Conservation (phyloP, 1,140 invertebrate genomes). For the Drosophila grimshawi region DNA sequence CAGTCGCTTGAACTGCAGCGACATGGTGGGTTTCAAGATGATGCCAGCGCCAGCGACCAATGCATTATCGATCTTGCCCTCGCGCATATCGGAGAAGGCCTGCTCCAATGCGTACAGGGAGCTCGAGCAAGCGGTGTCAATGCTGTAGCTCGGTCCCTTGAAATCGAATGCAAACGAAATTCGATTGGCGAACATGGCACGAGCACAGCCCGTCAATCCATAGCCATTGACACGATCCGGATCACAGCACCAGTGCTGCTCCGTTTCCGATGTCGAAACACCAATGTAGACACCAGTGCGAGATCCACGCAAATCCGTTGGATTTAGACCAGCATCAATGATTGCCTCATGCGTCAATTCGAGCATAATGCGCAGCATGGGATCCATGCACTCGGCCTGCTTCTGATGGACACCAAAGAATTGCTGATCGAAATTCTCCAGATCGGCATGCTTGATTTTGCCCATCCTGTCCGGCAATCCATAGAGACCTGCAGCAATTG, state of each 20-base stretch:
- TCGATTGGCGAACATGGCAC: slow-evolving; percentile 98
- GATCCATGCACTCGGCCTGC: slow-evolving; percentile 98
- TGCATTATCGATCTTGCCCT: slow-evolving; percentile 95
- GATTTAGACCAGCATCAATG: slow-evolving; percentile 96
- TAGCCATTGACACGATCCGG: slow-evolving; percentile 94
- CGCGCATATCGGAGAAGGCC: slow-evolving; percentile 92
- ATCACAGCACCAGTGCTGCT: slow-evolving; percentile 91
- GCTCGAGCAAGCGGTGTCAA: slow-evolving; percentile 98
- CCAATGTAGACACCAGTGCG: slow-evolving; percentile 97
- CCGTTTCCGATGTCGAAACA: slow-evolving; percentile 93
- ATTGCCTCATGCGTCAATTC: slow-evolving; percentile 98
- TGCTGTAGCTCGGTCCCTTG: slow-evolving; percentile 93
- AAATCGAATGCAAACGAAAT: slow-evolving; percentile 98
- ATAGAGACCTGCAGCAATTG: slow-evolving; percentile 85
- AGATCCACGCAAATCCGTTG: slow-evolving; percentile 90
- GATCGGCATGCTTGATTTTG: slow-evolving; percentile 95
- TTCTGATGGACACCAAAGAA: slow-evolving; percentile 97
- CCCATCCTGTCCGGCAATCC: slow-evolving; percentile 94
- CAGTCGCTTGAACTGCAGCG: slow-evolving; percentile 96
- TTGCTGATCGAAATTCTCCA: slow-evolving; percentile 94
- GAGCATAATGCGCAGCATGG: slow-evolving; percentile 95
- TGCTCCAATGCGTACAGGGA: slow-evolving; percentile 95
- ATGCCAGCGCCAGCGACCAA: slow-evolving; percentile 95
- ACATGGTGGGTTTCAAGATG: slow-evolving; percentile 93
- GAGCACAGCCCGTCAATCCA: slow-evolving; percentile 94